phyloP scores from a whole-genome alignment of 2,113 vertebrate species.

The Otis tarda region DNA sequence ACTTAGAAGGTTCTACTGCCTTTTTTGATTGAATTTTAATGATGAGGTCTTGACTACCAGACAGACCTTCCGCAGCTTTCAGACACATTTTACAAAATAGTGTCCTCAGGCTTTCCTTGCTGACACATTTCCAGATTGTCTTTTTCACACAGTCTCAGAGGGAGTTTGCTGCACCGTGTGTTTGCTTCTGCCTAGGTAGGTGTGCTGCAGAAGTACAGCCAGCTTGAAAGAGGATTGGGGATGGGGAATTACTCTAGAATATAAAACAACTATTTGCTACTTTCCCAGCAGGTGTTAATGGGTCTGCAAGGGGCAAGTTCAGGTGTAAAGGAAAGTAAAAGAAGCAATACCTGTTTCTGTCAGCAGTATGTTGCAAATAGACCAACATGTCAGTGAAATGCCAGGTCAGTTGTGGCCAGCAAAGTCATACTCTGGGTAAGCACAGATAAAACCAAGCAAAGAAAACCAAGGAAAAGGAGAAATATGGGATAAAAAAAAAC shows the following conservation, averaged over 20 bases:
- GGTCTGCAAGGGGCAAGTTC: not conserved
- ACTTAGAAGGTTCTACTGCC: constrained; percentile 62
- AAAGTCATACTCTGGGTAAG: not conserved
- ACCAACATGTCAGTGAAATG: not conserved
- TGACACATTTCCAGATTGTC: constrained; percentile 9
- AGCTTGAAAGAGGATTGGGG: not conserved
- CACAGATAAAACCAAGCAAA: not conserved
- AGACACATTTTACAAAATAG: constrained; percentile 6
- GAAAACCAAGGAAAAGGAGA: not conserved
- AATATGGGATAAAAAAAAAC: not conserved
- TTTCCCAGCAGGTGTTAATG: not conserved
- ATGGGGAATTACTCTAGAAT: not conserved
- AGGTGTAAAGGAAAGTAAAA: not conserved
- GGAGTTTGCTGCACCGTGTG: not conserved
- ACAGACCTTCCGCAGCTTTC: constrained; percentile 19
- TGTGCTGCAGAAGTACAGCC: not conserved
- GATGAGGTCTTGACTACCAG: constrained; percentile 45
- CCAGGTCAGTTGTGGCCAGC: not conserved
- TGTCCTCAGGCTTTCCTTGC: not conserved
- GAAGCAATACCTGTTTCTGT: not conserved
- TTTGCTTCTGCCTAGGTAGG: not conserved
- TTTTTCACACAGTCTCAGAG: not conserved
- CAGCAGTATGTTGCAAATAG: not conserved
- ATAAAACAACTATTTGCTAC: not conserved
- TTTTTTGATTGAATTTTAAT: constrained; percentile 63